These are phyloP conservation scores for Zoanthus sociatus DNA, from an alignment of 92 coral and sea anemone species.

Conservation along the genomic window DNA sequence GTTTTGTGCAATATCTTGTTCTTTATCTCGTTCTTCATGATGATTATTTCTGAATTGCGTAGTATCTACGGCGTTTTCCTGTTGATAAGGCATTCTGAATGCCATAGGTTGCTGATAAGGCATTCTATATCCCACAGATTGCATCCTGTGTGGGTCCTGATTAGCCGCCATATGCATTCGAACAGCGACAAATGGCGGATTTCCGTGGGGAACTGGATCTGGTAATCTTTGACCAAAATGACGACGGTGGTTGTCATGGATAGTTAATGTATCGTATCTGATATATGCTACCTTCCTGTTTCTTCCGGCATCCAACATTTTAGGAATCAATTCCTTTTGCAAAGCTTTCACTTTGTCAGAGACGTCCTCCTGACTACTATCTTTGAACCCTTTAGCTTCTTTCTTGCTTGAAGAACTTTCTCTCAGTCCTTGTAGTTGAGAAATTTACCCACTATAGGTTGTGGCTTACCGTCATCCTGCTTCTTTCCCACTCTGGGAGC, in stretches of 20 bases:
- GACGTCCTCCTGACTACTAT: background rate
- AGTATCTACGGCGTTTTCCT: too few relatives aligned
- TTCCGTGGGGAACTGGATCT: background rate
- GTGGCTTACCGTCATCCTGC: background rate
- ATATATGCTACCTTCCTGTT: background rate
- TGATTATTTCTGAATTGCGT: too few relatives aligned
- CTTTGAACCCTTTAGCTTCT: background rate
- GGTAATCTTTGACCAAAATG: background rate
- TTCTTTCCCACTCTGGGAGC: constrained; percentile 8
- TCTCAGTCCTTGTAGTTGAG: background rate
- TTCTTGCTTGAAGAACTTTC: background rate
- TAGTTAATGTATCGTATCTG: background rate
- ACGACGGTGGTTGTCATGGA: background rate
- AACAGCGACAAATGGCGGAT: background rate
- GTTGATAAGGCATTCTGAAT: too few relatives aligned
- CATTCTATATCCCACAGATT: too few relatives aligned
- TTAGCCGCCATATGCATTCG: too few relatives aligned
- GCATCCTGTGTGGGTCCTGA: too few relatives aligned
- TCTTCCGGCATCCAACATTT: constrained; percentile 2
- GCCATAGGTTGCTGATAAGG: too few relatives aligned
- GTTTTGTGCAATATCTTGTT: too few relatives aligned
- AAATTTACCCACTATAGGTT: background rate
- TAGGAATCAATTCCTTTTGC: constrained; percentile 10
- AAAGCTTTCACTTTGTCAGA: constrained; percentile 2
- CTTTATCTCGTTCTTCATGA: too few relatives aligned